Percentiles rank a stretch among this genome's conserved stretches.
Evolutionary conservation across 2,113 vertebrate species (phyloP).

Genomic region (Lepus timidus): DNA sequence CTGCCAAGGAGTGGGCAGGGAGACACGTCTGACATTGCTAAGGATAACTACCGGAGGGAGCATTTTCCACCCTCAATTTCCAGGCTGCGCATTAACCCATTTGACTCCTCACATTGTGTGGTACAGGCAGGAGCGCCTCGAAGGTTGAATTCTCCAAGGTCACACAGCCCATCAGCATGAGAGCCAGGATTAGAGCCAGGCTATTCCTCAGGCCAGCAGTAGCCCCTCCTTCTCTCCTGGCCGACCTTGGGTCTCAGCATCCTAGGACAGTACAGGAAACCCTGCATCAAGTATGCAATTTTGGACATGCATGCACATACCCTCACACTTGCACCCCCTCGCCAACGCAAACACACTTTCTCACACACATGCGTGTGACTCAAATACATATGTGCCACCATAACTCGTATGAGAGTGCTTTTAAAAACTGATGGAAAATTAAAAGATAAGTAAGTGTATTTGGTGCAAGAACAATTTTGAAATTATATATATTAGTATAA

Average conservation of each 20-base stretch:
- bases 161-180: rapidly evolving
- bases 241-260: not conserved
- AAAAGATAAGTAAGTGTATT: no score
- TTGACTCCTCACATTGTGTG: no score
- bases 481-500: not conserved
- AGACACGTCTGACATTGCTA: no score
- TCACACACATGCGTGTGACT: not conserved
- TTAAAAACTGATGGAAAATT: no score
- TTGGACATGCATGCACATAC: not conserved
- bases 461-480: no score
- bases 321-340: not conserved
- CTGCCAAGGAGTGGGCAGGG: no score
- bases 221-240: no score
- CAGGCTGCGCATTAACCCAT: no score
- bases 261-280: rapidly evolving
- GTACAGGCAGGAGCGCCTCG: no score
- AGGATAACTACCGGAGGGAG: no score
- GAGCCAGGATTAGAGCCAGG: not conserved
- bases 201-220: rapidly evolving
- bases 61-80: no score
- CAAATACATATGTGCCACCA: not conserved
- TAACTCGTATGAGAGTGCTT: no score
- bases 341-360: not conserved
- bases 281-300: not conserved
- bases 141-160: not conserved